Conservation (phyloP, 2,797 vertebrate genomes). For the Harpagifer antarcticus region DNA sequence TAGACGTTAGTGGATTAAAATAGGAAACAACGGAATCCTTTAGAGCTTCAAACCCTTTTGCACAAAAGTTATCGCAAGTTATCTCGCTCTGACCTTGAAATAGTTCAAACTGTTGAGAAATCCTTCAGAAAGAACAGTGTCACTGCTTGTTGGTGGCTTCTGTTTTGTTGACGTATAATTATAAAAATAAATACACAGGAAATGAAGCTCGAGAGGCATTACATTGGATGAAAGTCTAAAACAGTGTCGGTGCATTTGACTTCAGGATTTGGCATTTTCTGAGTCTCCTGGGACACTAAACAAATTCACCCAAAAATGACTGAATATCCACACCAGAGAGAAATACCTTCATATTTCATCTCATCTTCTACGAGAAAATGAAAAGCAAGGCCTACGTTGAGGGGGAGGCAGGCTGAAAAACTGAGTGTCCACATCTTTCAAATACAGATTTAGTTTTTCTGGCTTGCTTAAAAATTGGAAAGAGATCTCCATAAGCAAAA, state of each 20-base stretch:
- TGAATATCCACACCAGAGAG: constrained; percentile 37
- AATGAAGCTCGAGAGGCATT: neutral
- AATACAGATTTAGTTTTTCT: constrained; percentile 82
- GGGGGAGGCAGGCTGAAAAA: constrained; percentile 56
- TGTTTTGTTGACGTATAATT: neutral
- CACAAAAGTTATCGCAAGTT: neutral
- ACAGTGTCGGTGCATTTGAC: neutral
- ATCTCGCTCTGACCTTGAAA: neutral
- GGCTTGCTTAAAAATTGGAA: constrained; percentile 72
- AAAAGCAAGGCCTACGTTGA: constrained; percentile 58
- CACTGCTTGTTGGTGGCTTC: neutral
- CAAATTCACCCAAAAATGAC: constrained; percentile 4
- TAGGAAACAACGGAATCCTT: neutral
- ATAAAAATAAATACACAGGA: neutral
- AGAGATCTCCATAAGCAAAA: constrained; percentile 80
- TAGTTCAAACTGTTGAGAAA: neutral
- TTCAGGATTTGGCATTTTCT: neutral
- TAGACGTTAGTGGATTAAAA: neutral
- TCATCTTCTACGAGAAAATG: constrained; percentile 62
- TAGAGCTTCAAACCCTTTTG: neutral
- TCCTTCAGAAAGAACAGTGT: neutral
- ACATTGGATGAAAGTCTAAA: neutral
- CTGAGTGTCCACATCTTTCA: constrained; percentile 74
- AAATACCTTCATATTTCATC: constrained; percentile 56
- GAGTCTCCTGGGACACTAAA: constrained; percentile 9